A percentile compares a stretch with the other conserved stretches of the same genome.
Evolutionary conservation across 2,113 vertebrate species (phyloP).

Genomic region (Phyllostomus discolor): DNA sequence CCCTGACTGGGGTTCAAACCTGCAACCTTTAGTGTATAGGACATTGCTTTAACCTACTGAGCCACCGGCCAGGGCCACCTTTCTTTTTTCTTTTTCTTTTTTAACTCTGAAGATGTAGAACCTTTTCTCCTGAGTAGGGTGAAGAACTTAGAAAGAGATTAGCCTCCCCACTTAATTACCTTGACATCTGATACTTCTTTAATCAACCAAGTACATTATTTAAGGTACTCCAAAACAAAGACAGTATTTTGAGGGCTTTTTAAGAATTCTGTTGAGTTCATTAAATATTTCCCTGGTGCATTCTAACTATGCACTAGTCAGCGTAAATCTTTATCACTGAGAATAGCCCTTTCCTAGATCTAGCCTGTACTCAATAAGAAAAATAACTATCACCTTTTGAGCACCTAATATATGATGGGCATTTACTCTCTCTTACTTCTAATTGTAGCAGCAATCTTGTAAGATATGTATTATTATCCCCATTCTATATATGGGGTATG

Average conservation of each 20-base stretch:
- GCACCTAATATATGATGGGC: neutral
- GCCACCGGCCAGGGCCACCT: too few relatives aligned
- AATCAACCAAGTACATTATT: neutral
- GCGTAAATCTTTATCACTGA: neutral
- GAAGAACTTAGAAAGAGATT: neutral
- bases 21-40: too few relatives aligned
- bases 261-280: slow-evolving; percentile 3
- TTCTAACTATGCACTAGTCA: neutral
- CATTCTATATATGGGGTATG: neutral
- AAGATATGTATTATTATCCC: neutral
- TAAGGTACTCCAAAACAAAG: neutral
- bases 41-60: too few relatives aligned
- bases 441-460: neutral
- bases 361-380: neutral
- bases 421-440: neutral
- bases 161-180: neutral
- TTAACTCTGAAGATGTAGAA: neutral
- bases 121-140: neutral
- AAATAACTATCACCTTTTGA: neutral
- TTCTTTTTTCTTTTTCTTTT: neutral
- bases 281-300: neutral
- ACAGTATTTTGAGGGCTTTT: neutral
- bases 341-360: neutral
- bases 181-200: neutral
- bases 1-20: too few relatives aligned